A percentile compares a stretch with the other conserved stretches of the same genome.
Conservation (phyloP, 2,888 invertebrate species). For the Saturnia pavonia region DNA sequence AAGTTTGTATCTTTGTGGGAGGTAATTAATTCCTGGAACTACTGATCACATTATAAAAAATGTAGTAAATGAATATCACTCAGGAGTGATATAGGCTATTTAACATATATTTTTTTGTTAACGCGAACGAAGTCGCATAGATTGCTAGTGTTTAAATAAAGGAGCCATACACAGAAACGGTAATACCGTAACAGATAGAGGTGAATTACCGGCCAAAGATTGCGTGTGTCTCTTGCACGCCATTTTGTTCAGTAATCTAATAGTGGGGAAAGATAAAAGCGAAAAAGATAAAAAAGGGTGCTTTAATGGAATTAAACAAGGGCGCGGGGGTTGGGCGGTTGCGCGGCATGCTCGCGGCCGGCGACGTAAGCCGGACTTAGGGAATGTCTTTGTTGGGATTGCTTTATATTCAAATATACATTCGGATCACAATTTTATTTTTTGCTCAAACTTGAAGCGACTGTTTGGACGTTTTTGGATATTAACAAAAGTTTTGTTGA, state of each 20-base stretch:
- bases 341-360: conserved; percentile 38
- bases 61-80: too few species aligned
- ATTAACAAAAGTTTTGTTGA: neutral
- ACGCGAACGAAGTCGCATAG: too few species aligned
- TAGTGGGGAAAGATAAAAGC: conserved; percentile 77
- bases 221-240: conserved; percentile 75
- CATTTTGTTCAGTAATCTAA: conserved; percentile 78
- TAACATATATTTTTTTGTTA: too few species aligned
- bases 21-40: too few species aligned
- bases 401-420: conserved; percentile 57
- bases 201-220: conserved; percentile 65
- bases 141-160: neutral
- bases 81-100: too few species aligned
- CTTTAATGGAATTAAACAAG: conserved; percentile 81
- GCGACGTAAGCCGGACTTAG: conserved; percentile 70
- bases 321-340: conserved; percentile 47
- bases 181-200: conserved; percentile 55
- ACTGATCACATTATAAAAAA: too few species aligned
- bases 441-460: conserved; percentile 16
- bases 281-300: conserved; percentile 79
- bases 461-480: conserved; percentile 14
- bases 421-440: conserved; percentile 26
- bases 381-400: conserved; percentile 74
- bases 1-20: too few species aligned
- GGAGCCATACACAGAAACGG: neutral